Conservation (phyloP, 2,888 invertebrate species). For the Tetragnatha montana region DNA sequence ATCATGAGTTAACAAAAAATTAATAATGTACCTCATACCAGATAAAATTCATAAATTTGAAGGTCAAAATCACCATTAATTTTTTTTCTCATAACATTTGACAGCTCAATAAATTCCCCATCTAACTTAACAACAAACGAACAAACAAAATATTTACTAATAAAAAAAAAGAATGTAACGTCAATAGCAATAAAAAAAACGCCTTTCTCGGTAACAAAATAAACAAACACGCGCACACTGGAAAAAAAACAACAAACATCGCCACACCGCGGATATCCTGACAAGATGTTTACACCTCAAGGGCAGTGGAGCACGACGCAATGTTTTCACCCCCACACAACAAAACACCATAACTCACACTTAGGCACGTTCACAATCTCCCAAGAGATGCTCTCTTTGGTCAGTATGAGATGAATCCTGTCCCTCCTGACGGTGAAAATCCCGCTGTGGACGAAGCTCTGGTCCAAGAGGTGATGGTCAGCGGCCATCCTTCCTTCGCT, state of each 20-base stretch:
- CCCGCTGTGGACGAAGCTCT: slow-evolving; percentile 41
- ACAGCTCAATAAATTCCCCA: too few species aligned
- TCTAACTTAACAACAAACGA: too few species aligned
- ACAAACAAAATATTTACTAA: too few species aligned
- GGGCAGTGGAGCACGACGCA: background rate
- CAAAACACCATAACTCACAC: slow-evolving; percentile 35
- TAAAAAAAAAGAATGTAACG: too few species aligned
- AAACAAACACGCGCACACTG: background rate
- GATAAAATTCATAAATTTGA: too few species aligned
- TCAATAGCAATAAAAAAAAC: too few species aligned
- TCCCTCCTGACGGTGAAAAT: slow-evolving; percentile 36
- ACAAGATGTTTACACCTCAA: slow-evolving; percentile 23
- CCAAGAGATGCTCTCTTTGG: slow-evolving; percentile 45
- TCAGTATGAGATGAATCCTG: slow-evolving; percentile 45
- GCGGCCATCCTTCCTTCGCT: slow-evolving; percentile 44
- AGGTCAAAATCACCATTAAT: too few species aligned
- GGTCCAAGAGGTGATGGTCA: slow-evolving; percentile 3
- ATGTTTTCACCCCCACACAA: background rate
- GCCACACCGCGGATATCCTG: background rate
- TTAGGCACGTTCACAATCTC: slow-evolving; percentile 40
- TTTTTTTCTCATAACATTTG: too few species aligned
- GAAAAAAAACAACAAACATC: too few species aligned
- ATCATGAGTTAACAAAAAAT: too few species aligned
- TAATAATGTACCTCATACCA: too few species aligned
- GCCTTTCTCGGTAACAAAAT: background rate